Evolutionary conservation across 1,140 invertebrate species (phyloP).

Genomic region (Apis mellifera): DNA sequence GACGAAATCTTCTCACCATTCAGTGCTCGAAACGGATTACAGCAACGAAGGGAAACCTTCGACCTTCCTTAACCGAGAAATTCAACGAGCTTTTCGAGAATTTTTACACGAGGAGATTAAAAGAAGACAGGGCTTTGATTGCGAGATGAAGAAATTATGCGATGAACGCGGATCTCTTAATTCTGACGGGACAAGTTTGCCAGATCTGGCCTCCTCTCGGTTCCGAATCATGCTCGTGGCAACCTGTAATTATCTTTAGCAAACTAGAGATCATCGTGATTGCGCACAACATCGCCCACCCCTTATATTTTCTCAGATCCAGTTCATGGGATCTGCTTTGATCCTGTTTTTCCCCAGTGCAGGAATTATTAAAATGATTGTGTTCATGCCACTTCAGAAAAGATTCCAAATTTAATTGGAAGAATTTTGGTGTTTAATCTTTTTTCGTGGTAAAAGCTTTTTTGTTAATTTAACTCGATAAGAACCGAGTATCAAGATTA

Average conservation of each 20-base stretch:
- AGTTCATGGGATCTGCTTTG: slow-evolving; percentile 22
- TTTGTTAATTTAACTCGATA: no score
- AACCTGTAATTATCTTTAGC: slow-evolving; percentile 79
- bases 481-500: no score
- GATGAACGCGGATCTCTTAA: slow-evolving; percentile 76
- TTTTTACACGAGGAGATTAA: background rate
- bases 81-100: slow-evolving; percentile 2
- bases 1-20: background rate
- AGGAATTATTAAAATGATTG: slow-evolving; percentile 1
- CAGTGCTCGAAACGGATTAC: background rate
- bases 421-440: background rate
- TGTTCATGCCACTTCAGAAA: background rate
- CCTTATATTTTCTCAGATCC: slow-evolving; percentile 71
- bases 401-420: slow-evolving; percentile 24
- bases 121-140: background rate
- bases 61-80: background rate
- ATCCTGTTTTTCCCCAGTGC: slow-evolving; percentile 17
- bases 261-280: slow-evolving; percentile 79
- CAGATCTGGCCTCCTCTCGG: slow-evolving; percentile 4
- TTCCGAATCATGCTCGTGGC: slow-evolving; percentile 56
- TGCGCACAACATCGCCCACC: slow-evolving; percentile 56
- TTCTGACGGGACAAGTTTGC: slow-evolving; percentile 74
- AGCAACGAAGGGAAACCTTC: background rate
- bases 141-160: slow-evolving; percentile 78
- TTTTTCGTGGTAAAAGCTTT: no score